Base-by-base conservation (phyloP, 2,888 invertebrate genomes). In the Idaea straminata region DNA sequence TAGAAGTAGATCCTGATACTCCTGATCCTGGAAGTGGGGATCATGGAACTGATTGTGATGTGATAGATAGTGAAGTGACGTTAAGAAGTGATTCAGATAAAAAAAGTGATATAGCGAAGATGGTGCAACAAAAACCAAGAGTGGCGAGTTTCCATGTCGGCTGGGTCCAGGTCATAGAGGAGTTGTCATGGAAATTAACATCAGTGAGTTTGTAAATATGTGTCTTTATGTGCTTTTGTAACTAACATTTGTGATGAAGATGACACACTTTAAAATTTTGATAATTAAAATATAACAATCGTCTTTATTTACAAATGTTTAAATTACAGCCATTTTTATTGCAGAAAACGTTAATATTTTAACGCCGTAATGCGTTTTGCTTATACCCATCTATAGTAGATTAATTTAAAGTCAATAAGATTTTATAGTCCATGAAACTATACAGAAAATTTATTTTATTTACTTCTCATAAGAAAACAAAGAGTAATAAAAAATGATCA, bases 101-200 rank as follows among this genome's bases (percentile, higher is more conserved):
- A 58, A 5, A 16, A 4, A 15, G 15, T 16, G 16, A 58, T 64
- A 15, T 60, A 62, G 36, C 38, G 15, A 63, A 63, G 47, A 65
- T 71, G 64, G 69, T 67, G 63, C 71, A 70, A 61, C 69, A 66
- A 35, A 69, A 66, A 57, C 77, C 79, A 0, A 77, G 82, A 6
- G 72, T 75, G 62, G 71, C 74, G 62, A 89, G 87, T 71, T 80
- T 75, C 64, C 83, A 84, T 58, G 74, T 86, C 69, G 82, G 80
- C 65, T 91, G 91, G 91, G 85, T 82, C 47, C 88, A 88, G 72
- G 91, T 91, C 57, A 71, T 89, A 63, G 88, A 89, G 68, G 91
- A 91, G 69, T 76, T 91, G 57, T 77, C 83, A 59, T 88, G 86
- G 85, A 90, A 87, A 72, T 57, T 84, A 10, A 80, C 66, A 36